These are phyloP conservation scores for Speoplatyrhinus poulsoni DNA, from an alignment of 2,113 vertebrate genomes.

Conservation along the genomic window DNA sequence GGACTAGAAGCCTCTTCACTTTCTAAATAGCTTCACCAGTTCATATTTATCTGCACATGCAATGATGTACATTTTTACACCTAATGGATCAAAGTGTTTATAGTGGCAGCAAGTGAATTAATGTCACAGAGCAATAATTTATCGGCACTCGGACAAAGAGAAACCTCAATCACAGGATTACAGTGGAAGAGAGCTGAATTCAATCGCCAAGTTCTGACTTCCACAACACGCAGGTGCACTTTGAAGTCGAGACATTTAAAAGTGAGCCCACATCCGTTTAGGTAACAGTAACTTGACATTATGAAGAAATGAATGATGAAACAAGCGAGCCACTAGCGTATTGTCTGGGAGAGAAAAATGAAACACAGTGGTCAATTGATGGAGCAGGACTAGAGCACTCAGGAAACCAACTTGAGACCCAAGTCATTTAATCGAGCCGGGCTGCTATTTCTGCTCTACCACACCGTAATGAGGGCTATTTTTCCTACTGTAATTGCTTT, in stretches of 20 bases:
- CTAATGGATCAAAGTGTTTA: constrained; percentile 13
- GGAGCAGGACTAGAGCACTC: neutral
- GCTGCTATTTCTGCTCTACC: neutral
- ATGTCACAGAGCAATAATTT: constrained; percentile 18
- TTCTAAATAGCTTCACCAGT: constrained; percentile 25
- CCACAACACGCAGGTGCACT: neutral
- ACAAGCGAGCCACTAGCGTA: neutral
- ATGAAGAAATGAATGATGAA: neutral
- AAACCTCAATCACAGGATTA: constrained; percentile 22
- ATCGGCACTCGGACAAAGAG: constrained; percentile 13
- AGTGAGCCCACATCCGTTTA: neutral
- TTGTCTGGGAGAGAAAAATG: neutral
- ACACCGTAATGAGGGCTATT: neutral
- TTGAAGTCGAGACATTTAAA: constrained; percentile 1
- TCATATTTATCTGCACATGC: constrained; percentile 46
- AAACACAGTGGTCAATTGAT: neutral
- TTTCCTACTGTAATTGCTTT: neutral
- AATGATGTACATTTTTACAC: constrained; percentile 13
- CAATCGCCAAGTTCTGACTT: neutral
- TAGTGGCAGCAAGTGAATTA: constrained; percentile 21
- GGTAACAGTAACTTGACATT: neutral
- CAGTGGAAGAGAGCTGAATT: neutral
- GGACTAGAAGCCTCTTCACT: constrained; percentile 12
- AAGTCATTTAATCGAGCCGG: neutral
- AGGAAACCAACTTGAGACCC: neutral